These are phyloP conservation scores for Coendou prehensilis DNA, from an alignment of 2,797 vertebrate genomes.

Conservation along the genomic window DNA sequence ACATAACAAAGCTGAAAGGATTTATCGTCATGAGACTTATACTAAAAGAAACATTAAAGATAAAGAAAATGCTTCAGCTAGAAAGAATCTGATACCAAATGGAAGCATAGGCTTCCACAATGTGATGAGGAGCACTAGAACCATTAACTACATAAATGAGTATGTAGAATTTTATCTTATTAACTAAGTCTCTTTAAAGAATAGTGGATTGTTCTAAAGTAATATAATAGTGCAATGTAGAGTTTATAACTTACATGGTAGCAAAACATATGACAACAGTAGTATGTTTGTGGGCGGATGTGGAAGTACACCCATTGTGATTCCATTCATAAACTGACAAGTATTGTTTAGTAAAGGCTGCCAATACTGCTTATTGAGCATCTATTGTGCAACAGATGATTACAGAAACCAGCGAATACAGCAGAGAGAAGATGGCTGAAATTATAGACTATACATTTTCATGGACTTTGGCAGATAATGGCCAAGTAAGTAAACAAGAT, in stretches of 20 bases:
- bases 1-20: neutral
- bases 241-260: neutral
- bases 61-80: conserved; percentile 19
- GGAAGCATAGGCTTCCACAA: neutral
- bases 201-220: neutral
- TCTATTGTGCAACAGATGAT: conserved; percentile 37
- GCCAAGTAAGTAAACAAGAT: neutral
- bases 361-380: neutral
- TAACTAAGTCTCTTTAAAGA: conserved; percentile 31
- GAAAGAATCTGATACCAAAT: neutral
- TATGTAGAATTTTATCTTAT: neutral
- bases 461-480: neutral
- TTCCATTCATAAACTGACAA: neutral
- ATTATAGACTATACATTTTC: neutral
- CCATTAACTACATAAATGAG: neutral
- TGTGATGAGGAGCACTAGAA: neutral
- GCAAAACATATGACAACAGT: neutral
- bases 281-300: neutral
- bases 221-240: neutral
- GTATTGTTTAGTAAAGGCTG: neutral
- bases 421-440: neutral
- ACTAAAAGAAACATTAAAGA: conserved; percentile 22
- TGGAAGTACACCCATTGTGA: neutral
- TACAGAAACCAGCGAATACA: neutral
- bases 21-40: neutral